These are phyloP conservation scores for Phyllostomus hastatus DNA, from an alignment of 2,113 vertebrate species.

Conservation along the genomic window DNA sequence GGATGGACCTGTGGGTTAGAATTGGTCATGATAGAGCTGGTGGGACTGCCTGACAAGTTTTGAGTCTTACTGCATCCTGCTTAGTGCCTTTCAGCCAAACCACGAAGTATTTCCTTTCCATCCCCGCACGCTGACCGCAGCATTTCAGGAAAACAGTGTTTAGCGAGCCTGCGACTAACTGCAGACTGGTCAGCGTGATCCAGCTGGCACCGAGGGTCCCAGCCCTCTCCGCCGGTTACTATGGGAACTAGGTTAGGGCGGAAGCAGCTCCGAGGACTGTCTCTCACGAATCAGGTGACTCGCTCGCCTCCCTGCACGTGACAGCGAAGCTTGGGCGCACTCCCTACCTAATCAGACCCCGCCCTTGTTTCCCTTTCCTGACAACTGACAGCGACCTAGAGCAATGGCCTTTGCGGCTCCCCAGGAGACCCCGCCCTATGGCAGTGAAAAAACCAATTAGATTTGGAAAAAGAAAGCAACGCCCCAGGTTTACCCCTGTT, in stretches of 20 bases:
- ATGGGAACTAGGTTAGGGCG: conserved; percentile 69
- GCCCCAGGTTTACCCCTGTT: conserved; percentile 25
- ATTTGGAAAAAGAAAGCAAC: conserved; percentile 24
- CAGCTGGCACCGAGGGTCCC: neutral
- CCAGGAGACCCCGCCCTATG: conserved; percentile 9
- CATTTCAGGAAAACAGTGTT: neutral
- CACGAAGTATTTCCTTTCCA: neutral
- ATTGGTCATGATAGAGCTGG: neutral
- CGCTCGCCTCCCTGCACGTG: conserved; percentile 62
- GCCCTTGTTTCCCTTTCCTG: neutral
- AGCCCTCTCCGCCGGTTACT: conserved; percentile 26
- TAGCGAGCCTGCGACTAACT: neutral
- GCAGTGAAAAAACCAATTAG: conserved; percentile 37
- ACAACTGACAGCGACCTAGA: conserved; percentile 49
- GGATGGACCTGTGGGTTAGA: neutral
- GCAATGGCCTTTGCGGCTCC: conserved; percentile 24
- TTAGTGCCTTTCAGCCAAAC: neutral
- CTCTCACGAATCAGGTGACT: conserved; percentile 68
- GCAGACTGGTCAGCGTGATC: neutral
- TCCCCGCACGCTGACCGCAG: neutral
- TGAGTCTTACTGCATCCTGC: neutral
- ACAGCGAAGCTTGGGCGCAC: neutral
- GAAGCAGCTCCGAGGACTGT: conserved; percentile 48
- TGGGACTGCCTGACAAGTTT: neutral
- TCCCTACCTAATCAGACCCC: neutral